These are phyloP conservation scores for Stenoptilia bipunctidactyla DNA, from an alignment of 2,888 invertebrate species.

Conservation along the genomic window DNA sequence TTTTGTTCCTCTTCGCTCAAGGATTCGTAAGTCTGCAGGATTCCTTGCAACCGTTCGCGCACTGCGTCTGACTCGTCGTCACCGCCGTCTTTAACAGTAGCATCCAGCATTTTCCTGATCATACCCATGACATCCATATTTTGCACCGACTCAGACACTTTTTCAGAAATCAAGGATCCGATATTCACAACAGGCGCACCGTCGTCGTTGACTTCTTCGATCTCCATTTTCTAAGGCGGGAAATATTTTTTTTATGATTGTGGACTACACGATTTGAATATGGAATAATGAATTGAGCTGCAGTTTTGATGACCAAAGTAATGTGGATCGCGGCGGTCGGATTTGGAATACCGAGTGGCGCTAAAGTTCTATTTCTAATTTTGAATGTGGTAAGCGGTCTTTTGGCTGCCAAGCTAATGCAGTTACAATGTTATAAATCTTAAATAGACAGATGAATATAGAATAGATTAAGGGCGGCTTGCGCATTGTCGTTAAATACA, in stretches of 20 bases:
- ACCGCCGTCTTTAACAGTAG: slow-evolving; percentile 35
- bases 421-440: no score
- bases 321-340: no score
- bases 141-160: slow-evolving; percentile 38
- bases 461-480: no score
- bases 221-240: slow-evolving; percentile 27
- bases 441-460: no score
- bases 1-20: slow-evolving; percentile 40
- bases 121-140: slow-evolving; percentile 43
- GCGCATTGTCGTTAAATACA: no score
- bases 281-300: no score
- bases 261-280: no score
- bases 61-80: slow-evolving; percentile 34
- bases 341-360: no score
- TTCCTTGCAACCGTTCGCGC: slow-evolving; percentile 32
- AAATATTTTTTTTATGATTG: background rate
- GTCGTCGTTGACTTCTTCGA: slow-evolving; percentile 16
- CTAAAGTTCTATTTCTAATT: no score
- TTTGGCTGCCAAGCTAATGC: no score
- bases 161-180: slow-evolving; percentile 33
- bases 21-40: slow-evolving; percentile 32
- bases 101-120: slow-evolving; percentile 39
- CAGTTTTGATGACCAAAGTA: no score
- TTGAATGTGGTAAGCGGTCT: no score
- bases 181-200: slow-evolving; percentile 23